phyloP scores from a whole-genome alignment of 2,113 vertebrate species.

The Athene noctua region DNA sequence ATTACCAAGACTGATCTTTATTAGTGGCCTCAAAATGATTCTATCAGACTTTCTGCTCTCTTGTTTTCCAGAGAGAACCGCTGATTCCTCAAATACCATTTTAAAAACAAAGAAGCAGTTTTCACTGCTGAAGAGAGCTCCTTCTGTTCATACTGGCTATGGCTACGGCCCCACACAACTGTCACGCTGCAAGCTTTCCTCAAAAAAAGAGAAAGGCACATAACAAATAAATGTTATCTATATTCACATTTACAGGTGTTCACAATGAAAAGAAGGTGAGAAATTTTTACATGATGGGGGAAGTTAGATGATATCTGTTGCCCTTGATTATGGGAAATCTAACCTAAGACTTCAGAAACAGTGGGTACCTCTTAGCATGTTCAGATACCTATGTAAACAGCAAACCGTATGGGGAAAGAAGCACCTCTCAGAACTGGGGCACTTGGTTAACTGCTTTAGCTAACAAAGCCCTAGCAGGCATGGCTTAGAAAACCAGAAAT shows the following conservation, averaged over 20 bases:
- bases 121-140: background rate
- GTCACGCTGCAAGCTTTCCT: background rate
- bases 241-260: background rate
- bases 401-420: background rate
- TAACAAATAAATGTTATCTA: background rate
- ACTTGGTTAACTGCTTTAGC: background rate
- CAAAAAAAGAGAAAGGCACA: background rate
- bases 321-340: background rate
- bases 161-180: background rate
- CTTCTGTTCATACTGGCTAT: background rate
- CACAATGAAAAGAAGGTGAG: background rate
- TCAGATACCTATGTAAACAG: background rate
- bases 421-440: rapidly evolving
- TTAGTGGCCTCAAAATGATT: background rate
- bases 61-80: background rate
- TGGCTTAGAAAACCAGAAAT: background rate
- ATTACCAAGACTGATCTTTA: background rate
- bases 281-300: background rate
- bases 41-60: background rate
- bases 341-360: background rate
- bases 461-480: background rate
- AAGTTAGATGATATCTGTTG: background rate
- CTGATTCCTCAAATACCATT: background rate
- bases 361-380: background rate
- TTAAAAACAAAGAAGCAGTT: background rate